Percentiles rank a stretch among this genome's conserved stretches.
phyloP scores from a whole-genome alignment of 2,797 vertebrate genomes.

The Melanotaenia trifasciata region DNA sequence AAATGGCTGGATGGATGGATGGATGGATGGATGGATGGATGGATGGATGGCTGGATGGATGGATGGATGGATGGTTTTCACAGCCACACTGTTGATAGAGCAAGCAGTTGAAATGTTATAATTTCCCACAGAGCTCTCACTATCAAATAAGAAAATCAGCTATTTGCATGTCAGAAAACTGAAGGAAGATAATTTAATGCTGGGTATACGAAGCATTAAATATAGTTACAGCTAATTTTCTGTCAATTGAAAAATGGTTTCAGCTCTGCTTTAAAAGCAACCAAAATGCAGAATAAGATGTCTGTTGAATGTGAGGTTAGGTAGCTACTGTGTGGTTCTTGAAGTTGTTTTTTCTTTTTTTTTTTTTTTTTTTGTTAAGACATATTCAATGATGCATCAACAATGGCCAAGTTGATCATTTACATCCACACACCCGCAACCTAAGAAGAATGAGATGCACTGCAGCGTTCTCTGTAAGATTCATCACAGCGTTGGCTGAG shows the following conservation, averaged over 20 bases:
- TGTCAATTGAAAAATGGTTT: background rate
- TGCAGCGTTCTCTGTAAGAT: background rate
- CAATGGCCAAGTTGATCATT: constrained; percentile 7
- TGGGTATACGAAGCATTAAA: background rate
- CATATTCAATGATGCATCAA: constrained; percentile 18
- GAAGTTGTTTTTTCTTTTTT: background rate
- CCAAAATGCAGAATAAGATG: background rate
- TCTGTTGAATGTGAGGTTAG: background rate
- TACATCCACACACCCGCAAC: constrained; percentile 10
- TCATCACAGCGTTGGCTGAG: constrained; percentile 6
- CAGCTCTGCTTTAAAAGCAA: background rate
- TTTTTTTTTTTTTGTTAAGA: background rate
- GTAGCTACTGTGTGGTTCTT: background rate
- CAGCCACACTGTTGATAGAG: background rate
- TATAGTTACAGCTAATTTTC: background rate
- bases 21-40: background rate
- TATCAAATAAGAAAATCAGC: background rate
- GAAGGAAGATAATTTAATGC: background rate
- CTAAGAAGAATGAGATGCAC: constrained; percentile 14
- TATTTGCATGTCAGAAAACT: background rate
- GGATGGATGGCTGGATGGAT: background rate
- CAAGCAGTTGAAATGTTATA: background rate
- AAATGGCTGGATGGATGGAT: background rate
- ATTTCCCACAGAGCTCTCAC: background rate
- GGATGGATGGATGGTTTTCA: background rate